Evolutionary conservation across 2,888 invertebrate species (phyloP), one percentile per base, ranked within the genome.

Genomic region (Ellobium chinense): DNA sequence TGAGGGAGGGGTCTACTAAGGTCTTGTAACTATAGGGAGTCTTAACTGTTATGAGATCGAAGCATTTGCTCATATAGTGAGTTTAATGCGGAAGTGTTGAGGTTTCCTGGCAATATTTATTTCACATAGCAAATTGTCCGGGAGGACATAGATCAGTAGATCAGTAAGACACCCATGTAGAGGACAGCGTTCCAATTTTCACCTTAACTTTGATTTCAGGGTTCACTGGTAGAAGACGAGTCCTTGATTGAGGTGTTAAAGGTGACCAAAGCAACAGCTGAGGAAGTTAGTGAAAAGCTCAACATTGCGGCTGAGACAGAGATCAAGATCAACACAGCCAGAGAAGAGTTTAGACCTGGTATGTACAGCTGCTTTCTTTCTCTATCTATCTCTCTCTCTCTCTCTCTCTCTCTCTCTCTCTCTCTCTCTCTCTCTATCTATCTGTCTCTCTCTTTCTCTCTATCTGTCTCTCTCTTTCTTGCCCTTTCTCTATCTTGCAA

Each of bases 221-320:
- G 98, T 0, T 98, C 98, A 0, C 94, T 99, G 80, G 98, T 99
- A 0, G 99, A 99, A 88, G 98, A 99, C 88, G 98, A 99, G 93
- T 97, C 97, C 24, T 94, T 99, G 21, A 98, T 99, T 88, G 96
- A 92, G 84, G 92, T 92, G 79, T 88, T 93, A 29, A 84, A 88
- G 29, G 87, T 90, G 73, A 92, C 92, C 81, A 93, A 93, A 84
- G 82, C 83, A 27, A 93, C 92, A 3, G 96, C 98, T 0, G 97
- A 98, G 93, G 98, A 98, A 92, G 98, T 99, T 0, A 97, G 97
- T 89, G 97, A 98, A 89, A 99, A 99, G 92, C 94, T 99, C 0
- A 95, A 96, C 92, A 96, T 98, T 14, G 97, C 98, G 0, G 98
- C 97, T 88, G 96, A 97, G 18, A 99, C 98, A 0, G 98, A 99